Percentiles rank a stretch among this genome's conserved stretches.
These are phyloP conservation scores for Monoplex corrugatus DNA, from an alignment of 2,888 invertebrate species.

Conservation along the genomic window DNA sequence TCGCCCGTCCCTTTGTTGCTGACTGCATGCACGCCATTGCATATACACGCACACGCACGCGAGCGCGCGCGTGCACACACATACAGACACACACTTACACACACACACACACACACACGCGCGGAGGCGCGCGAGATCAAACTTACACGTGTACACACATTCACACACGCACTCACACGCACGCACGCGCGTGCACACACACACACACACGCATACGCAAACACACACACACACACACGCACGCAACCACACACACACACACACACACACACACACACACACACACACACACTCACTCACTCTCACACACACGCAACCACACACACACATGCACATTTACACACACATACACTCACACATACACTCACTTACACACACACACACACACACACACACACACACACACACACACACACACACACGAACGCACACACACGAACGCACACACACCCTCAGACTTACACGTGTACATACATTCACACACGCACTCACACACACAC, in stretches of 20 bases:
- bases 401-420: neutral
- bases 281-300: neutral
- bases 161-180: neutral
- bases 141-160: neutral
- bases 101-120: neutral
- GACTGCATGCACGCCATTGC: too few species aligned
- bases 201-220: neutral
- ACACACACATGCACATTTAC: neutral
- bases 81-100: too few species aligned
- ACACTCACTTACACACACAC: neutral
- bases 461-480: neutral
- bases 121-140: too few species aligned
- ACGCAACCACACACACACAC: neutral
- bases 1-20: too few species aligned
- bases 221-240: neutral
- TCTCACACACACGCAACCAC: neutral
- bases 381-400: conserved; percentile 1
- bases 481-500: neutral
- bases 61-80: too few species aligned
- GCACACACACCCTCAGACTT: neutral
- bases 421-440: neutral
- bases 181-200: neutral
- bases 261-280: conserved; percentile 3
- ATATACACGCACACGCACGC: too few species aligned
- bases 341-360: neutral